Conservation (phyloP, 2,888 invertebrate species). For the Ophonus ardosiacus region DNA sequence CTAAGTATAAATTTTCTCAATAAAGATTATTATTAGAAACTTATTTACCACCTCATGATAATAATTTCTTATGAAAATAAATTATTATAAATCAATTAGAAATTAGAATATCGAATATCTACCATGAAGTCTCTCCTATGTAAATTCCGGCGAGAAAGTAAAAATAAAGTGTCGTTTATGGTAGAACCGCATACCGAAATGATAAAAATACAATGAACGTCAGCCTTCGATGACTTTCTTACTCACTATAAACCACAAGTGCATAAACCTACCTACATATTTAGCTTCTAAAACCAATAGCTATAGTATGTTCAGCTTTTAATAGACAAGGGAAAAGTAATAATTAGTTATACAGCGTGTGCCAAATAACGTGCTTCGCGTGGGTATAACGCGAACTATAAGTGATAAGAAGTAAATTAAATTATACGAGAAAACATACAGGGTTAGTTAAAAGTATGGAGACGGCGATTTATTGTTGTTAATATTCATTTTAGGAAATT, state of each 20-base stretch:
- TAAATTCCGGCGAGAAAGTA: slow-evolving; percentile 27
- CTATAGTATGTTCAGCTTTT: not conserved
- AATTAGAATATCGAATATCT: slow-evolving; percentile 24
- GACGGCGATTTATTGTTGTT: too few relatives aligned
- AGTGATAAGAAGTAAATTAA: too few relatives aligned
- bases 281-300: not conserved
- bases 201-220: slow-evolving; percentile 18
- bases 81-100: slow-evolving; percentile 6
- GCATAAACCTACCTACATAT: not conserved
- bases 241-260: not conserved
- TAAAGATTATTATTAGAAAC: not conserved
- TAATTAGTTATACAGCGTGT: too few relatives aligned
- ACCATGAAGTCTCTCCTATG: slow-evolving; percentile 3
- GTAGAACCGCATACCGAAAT: slow-evolving; percentile 12
- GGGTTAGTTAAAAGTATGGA: too few relatives aligned
- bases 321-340: not conserved
- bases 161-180: slow-evolving; percentile 18
- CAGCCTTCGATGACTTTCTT: not conserved
- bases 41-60: not conserved
- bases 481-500: too few relatives aligned
- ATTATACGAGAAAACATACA: too few relatives aligned
- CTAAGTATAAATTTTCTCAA: not conserved
- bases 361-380: too few relatives aligned
- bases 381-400: too few relatives aligned
- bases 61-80: not conserved